Conservation (phyloP, 2,888 invertebrate species). For the Drosophila kanekoi region DNA sequence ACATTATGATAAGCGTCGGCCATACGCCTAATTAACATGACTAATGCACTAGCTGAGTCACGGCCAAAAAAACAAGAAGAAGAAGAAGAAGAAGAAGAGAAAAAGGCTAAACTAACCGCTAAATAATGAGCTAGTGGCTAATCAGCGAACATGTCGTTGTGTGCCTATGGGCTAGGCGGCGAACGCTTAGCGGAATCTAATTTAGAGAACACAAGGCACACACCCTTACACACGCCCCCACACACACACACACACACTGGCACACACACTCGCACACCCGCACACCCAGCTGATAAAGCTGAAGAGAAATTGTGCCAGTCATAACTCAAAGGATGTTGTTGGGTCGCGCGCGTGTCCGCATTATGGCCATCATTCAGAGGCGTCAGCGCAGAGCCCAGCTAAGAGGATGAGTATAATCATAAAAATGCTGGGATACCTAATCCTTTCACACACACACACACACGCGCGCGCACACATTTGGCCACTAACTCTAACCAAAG, state of each 20-base stretch:
- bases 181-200: slow-evolving; percentile 41
- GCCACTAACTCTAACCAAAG: slow-evolving; percentile 63
- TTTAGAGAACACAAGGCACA: slow-evolving; percentile 36
- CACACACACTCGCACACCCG: background rate
- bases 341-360: slow-evolving; percentile 58
- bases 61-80: slow-evolving; percentile 12
- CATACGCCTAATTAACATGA: slow-evolving; percentile 69
- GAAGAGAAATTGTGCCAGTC: slow-evolving; percentile 70
- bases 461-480: slow-evolving; percentile 11
- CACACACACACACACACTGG: slow-evolving; percentile 12
- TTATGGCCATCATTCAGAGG: slow-evolving; percentile 67
- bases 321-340: slow-evolving; percentile 66
- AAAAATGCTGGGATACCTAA: slow-evolving; percentile 61
- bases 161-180: slow-evolving; percentile 20
- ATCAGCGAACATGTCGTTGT: slow-evolving; percentile 44
- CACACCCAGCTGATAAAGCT: slow-evolving; percentile 59
- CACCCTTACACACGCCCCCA: slow-evolving; percentile 1
- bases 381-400: slow-evolving; percentile 41
- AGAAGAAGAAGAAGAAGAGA: background rate
- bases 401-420: slow-evolving; percentile 51
- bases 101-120: slow-evolving; percentile 38
- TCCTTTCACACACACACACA: slow-evolving; percentile 63
- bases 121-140: slow-evolving; percentile 61
- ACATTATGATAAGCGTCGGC: slow-evolving; percentile 54
- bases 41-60: slow-evolving; percentile 70